Evolutionary conservation across 2,797 vertebrate genomes (phyloP).

Genomic region (Hydrocynus forskahlii): DNA sequence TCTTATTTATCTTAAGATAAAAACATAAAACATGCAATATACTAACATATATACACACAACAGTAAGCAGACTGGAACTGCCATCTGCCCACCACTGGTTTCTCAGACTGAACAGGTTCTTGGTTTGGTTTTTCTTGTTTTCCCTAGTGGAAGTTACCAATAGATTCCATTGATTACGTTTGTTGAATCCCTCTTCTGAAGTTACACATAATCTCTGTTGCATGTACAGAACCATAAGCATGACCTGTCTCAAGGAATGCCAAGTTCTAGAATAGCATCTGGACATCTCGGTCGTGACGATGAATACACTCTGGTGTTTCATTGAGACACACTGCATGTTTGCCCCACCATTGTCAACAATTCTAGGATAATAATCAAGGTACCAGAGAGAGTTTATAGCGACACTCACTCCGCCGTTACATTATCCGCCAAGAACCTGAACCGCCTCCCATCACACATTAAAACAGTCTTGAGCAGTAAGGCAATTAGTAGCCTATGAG

Average conservation of each 20-base stretch:
- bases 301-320: neutral
- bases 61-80: neutral
- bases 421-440: too few species aligned
- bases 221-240: neutral
- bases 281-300: neutral
- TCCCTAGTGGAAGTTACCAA: neutral
- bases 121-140: too few species aligned
- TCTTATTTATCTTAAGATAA: too few species aligned
- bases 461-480: too few species aligned
- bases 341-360: conserved; percentile 45
- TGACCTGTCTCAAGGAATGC: neutral
- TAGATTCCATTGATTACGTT: neutral
- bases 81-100: neutral
- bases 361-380: neutral
- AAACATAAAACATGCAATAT: too few species aligned
- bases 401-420: neutral
- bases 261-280: neutral
- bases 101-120: neutral
- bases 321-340: neutral
- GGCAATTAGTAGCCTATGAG: too few species aligned
- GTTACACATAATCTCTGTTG: too few species aligned
- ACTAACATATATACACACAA: too few species aligned
- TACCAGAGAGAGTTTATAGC: neutral
- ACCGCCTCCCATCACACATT: neutral
- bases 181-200: neutral